These are phyloP conservation scores for Tachyglossus aculeatus DNA, from an alignment of 2,797 vertebrate genomes.

Conservation along the genomic window DNA sequence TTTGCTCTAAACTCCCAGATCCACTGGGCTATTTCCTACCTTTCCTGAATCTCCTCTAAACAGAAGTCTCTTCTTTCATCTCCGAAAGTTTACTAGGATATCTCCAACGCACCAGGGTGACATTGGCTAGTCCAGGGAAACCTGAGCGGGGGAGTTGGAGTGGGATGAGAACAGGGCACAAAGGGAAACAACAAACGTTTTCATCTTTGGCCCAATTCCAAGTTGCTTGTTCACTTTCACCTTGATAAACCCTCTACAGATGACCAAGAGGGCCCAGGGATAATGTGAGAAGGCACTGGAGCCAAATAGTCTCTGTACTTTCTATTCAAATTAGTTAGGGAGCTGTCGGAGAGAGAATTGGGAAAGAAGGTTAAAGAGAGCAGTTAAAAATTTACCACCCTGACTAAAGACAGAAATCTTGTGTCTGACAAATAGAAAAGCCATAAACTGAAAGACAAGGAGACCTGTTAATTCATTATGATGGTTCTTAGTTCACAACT, in stretches of 20 bases:
- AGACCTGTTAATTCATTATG: not conserved
- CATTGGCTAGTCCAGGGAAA: conserved; percentile 10
- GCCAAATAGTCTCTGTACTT: conserved; percentile 1
- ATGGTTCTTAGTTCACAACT: no score
- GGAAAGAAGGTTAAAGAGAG: not conserved
- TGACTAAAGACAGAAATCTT: not conserved
- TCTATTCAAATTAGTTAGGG: not conserved
- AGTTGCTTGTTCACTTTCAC: not conserved
- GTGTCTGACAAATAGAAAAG: not conserved
- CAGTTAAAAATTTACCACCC: conserved; percentile 17
- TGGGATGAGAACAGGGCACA: not conserved
- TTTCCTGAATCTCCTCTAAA: not conserved
- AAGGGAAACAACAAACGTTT: not conserved
- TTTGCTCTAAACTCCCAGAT: no score
- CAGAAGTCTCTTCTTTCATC: not conserved
- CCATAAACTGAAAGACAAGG: not conserved
- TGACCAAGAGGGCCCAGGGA: not conserved
- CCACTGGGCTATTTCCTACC: no score
- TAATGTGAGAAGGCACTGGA: not conserved
- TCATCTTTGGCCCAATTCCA: not conserved
- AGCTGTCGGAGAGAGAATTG: not conserved
- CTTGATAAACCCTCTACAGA: conserved; percentile 2
- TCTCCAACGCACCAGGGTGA: conserved; percentile 10
- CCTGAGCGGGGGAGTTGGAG: not conserved
- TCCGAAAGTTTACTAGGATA: no score